Evolutionary conservation across 2,888 invertebrate species (phyloP), one percentile per base, ranked within the genome.

Genomic region (Dexiosoma caninum): DNA sequence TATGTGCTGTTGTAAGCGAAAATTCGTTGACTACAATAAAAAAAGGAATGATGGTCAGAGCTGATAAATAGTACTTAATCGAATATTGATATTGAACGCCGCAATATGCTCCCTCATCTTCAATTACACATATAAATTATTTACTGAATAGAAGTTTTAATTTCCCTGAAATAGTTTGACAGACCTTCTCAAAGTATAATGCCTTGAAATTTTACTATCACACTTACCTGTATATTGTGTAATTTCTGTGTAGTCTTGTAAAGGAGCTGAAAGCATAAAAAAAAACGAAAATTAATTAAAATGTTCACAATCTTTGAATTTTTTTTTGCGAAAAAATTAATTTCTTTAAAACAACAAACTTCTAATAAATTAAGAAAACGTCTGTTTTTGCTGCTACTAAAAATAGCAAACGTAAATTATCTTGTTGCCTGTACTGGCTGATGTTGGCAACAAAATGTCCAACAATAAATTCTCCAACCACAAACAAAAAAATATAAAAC

Each of bases 181-280:
- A n/a, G n/a, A n/a, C n/a, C n/a, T n/a, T n/a, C n/a, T n/a, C n/a
- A n/a, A n/a, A n/a, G n/a, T n/a, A 27, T 27, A 10, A 12, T 16
- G 6, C 30, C 23, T 49, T 23, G 5, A n/a, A 49, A 42, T 66
- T 62, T 27, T n/a, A 10, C 14, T 51, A 27, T 42, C 16, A 12
- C 44, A 74, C 89, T 92, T 89, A 92, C 92, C 92, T 89, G 93
- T 92, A 88, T 93, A 93, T 88, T 93, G 91, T 89, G 93, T 93
- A 88, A 94, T 90, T 86, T 93, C 92, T 82, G 93, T 87, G 53
- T 92, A 92, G 85, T 93, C 92, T 87, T 92, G 91, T 82, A 93
- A 88, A 85, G 94, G 94, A 89, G 94, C 94, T 94, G 93, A 85
- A 94, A 94, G 85, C 88, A 89, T 89, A 89, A 86, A 49, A 14